Evolutionary conservation across 2,797 vertebrate genomes (phyloP).

Genomic region (Ataeniobius toweri): DNA sequence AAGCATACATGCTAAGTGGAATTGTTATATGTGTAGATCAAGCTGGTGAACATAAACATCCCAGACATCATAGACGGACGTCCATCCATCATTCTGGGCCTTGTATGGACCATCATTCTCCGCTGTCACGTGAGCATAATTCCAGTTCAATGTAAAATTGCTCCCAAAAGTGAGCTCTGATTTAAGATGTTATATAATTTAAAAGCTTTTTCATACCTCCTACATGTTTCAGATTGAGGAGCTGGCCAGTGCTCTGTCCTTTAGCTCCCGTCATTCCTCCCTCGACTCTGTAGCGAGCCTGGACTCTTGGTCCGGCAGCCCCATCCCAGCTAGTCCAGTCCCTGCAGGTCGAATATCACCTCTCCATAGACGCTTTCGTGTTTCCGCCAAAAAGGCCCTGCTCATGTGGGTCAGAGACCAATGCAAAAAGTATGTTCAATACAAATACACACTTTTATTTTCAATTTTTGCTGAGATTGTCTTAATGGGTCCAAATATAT

Average conservation of each 20-base stretch:
- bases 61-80: constrained; percentile 91
- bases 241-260: constrained; percentile 82
- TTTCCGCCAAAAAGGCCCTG: constrained; percentile 89
- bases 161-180: no score
- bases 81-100: constrained; percentile 90
- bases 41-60: constrained; percentile 93
- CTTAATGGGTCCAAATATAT: not conserved
- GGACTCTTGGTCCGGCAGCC: constrained; percentile 74
- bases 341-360: constrained; percentile 56
- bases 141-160: not conserved
- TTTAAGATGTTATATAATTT: not conserved
- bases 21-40: constrained; percentile 77
- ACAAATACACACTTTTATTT: not conserved
- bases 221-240: constrained; percentile 84
- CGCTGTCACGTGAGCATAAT: constrained; percentile 89
- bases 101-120: constrained; percentile 94
- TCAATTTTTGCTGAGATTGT: not conserved
- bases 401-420: constrained; percentile 91
- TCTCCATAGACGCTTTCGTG: constrained; percentile 81
- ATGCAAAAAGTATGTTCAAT: constrained; percentile 77
- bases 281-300: constrained; percentile 69
- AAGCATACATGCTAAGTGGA: not conserved
- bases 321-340: constrained; percentile 77
- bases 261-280: constrained; percentile 79
- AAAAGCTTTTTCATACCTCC: not conserved